A percentile compares a stretch with the other conserved stretches of the same genome.
These are phyloP conservation scores for Hippocampus comes DNA, from an alignment of 2,113 vertebrate genomes.

Conservation along the genomic window DNA sequence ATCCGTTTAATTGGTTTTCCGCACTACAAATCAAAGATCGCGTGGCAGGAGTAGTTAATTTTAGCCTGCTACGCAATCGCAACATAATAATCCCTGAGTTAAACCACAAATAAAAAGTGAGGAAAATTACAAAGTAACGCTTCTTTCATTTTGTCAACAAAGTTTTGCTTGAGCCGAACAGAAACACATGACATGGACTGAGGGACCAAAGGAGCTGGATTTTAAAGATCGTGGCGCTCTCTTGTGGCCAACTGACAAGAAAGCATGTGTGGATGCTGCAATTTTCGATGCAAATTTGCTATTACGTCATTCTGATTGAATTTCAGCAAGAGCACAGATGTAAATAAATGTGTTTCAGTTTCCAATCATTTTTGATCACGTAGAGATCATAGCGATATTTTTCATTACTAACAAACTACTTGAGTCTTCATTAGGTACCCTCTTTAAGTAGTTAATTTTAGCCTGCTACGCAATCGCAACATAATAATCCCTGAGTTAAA, in stretches of 20 bases:
- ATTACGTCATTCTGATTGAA: not conserved
- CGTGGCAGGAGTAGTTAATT: not conserved
- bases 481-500: too few species aligned
- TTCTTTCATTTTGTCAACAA: not conserved
- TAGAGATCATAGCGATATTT: not conserved
- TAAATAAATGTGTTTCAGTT: not conserved
- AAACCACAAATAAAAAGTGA: not conserved
- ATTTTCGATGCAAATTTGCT: slow-evolving; percentile 1
- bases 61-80: not conserved
- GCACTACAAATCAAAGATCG: not conserved
- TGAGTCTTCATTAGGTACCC: not conserved
- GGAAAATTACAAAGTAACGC: not conserved
- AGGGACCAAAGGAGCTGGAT: not conserved
- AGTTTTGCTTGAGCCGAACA: not conserved
- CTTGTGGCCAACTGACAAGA: not conserved
- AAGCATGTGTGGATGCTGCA: not conserved
- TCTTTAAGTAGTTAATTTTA: too few species aligned
- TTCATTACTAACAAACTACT: not conserved
- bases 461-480: too few species aligned
- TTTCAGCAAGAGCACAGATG: not conserved
- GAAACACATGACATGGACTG: not conserved
- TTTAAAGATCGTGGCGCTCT: not conserved
- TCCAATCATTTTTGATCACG: not conserved
- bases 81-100: not conserved
- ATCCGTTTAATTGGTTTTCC: not conserved